Percentiles rank a stretch among this genome's conserved stretches.
These are phyloP conservation scores for Antennarius striatus DNA, from an alignment of 2,113 vertebrate genomes.

Conservation along the genomic window DNA sequence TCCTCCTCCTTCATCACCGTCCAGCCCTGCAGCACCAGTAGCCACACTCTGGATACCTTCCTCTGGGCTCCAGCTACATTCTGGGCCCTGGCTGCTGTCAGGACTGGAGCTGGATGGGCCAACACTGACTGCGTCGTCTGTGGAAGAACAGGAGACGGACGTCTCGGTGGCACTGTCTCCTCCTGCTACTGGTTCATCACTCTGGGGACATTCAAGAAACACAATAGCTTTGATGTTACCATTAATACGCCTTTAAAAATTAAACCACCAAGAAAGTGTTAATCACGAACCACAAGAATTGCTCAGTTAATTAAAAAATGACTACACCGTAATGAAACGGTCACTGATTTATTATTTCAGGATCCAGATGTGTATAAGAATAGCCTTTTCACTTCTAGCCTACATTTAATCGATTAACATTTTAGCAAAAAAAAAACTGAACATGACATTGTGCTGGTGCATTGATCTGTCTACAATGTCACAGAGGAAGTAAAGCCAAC, in stretches of 20 bases:
- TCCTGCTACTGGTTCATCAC: constrained; percentile 66
- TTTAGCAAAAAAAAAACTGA: constrained; percentile 5
- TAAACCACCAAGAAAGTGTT: background rate
- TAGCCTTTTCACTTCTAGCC: background rate
- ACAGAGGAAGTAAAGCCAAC: constrained; percentile 28
- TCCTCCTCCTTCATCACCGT: constrained; percentile 34
- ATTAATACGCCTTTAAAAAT: too few relatives aligned
- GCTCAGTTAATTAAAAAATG: background rate
- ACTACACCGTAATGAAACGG: background rate
- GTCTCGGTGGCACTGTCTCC: constrained; percentile 83
- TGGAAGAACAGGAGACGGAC: constrained; percentile 87
- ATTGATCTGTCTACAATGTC: constrained; percentile 7
- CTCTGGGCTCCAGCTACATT: constrained; percentile 70
- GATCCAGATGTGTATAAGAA: constrained; percentile 41
- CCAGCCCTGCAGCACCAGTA: constrained; percentile 4
- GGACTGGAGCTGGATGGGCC: constrained; percentile 87
- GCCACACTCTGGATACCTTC: constrained; percentile 34
- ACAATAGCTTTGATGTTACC: background rate
- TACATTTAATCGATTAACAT: background rate
- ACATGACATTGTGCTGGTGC: background rate
- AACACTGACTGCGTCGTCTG: constrained; percentile 87
- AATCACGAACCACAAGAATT: background rate
- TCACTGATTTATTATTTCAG: constrained; percentile 19
- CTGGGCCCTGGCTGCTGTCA: constrained; percentile 72
- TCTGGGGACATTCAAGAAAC: constrained; percentile 45